These are phyloP conservation scores for Synergus japonicus DNA, from an alignment of 2,888 invertebrate genomes.

Conservation along the genomic window DNA sequence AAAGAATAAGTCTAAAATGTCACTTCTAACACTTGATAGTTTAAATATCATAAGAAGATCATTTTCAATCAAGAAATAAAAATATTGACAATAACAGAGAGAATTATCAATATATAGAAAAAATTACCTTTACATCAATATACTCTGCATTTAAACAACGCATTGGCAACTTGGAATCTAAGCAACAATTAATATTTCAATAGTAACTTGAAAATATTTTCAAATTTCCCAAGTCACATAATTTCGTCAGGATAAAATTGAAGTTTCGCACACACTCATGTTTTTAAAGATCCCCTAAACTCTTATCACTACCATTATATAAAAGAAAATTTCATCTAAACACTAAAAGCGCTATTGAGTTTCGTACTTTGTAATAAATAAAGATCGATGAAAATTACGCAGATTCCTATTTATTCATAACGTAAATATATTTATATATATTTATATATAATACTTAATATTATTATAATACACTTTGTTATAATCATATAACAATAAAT, in stretches of 20 bases:
- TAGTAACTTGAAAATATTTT: constrained; percentile 2
- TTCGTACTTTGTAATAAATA: constrained; percentile 22
- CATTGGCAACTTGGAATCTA: not conserved
- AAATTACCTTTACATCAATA: not conserved
- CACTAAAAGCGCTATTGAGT: constrained; percentile 25
- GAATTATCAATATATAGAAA: not conserved
- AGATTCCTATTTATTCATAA: constrained; percentile 22
- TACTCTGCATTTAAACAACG: not conserved
- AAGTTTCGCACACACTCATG: constrained; percentile 8
- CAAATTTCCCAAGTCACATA: constrained; percentile 6
- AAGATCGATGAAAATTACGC: constrained; percentile 28
- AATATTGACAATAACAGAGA: not conserved
- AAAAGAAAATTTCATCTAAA: constrained; percentile 7
- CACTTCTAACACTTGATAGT: not conserved
- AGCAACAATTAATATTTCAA: not conserved
- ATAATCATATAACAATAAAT: constrained; percentile 69
- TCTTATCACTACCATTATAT: constrained; percentile 6
- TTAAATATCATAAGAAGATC: constrained; percentile 8
- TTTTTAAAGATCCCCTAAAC: constrained; percentile 3
- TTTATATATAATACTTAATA: constrained; percentile 67
- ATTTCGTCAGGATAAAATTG: constrained; percentile 8
- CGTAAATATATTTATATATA: constrained; percentile 43
- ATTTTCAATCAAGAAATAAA: not conserved
- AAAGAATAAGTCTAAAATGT: constrained; percentile 24
- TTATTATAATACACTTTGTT: constrained; percentile 66